phyloP scores from a whole-genome alignment of 2,113 vertebrate genomes.

The Vulpes vulpes region DNA sequence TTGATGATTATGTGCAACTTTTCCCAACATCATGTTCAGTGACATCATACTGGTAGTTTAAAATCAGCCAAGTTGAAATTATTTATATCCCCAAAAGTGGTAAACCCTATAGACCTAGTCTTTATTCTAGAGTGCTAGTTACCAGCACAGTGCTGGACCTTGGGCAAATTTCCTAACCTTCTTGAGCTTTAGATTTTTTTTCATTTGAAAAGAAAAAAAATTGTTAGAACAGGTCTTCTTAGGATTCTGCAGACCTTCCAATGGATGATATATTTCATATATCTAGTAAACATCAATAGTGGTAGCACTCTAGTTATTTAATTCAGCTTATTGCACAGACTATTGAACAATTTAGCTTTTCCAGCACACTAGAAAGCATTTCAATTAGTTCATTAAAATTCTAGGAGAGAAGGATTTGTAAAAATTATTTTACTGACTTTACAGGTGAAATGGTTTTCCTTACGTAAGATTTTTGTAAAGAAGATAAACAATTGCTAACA shows the following conservation, averaged over 20 bases:
- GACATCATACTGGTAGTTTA: not conserved
- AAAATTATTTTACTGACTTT: slow-evolving; percentile 31
- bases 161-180: not conserved
- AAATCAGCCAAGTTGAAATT: slow-evolving; percentile 8
- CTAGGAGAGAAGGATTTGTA: not conserved
- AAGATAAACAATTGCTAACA: slow-evolving; percentile 16
- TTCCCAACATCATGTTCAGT: not conserved
- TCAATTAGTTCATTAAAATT: slow-evolving; percentile 53
- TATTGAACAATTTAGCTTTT: slow-evolving; percentile 30
- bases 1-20: not conserved
- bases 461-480: slow-evolving; percentile 43
- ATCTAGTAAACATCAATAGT: slow-evolving; percentile 17
- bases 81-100: not conserved
- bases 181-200: not conserved
- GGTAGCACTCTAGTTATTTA: not conserved
- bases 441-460: not conserved
- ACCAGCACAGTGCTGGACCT: not conserved
- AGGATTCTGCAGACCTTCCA: slow-evolving; percentile 8
- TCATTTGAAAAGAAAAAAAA: not conserved
- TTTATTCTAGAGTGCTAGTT: not conserved
- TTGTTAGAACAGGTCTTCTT: not conserved
- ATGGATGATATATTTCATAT: not conserved
- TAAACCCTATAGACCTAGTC: not conserved
- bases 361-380: slow-evolving; percentile 2
- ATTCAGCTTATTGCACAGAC: not conserved